Evolutionary conservation across 1,140 invertebrate species (phyloP).

Genomic region (Drosophila sturtevanti): DNA sequence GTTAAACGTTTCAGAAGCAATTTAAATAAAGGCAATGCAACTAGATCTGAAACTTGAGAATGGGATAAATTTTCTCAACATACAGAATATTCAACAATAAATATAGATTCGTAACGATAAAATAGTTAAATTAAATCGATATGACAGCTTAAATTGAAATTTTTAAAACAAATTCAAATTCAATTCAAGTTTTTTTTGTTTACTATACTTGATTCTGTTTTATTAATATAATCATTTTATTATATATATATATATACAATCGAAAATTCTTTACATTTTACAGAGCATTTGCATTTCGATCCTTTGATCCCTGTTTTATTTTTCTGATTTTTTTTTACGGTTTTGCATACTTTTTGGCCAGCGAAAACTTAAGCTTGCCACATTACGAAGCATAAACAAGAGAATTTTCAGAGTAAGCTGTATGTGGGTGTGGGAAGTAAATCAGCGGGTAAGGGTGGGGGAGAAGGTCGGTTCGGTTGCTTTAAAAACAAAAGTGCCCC

Average conservation of each 20-base stretch:
- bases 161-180: no score
- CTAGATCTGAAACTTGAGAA: no score
- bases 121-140: no score
- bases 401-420: constrained; percentile 28
- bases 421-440: background rate
- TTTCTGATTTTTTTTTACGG: constrained; percentile 11
- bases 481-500: constrained; percentile 71
- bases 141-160: no score
- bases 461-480: constrained; percentile 20
- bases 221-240: no score
- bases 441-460: background rate
- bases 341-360: constrained; percentile 50
- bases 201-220: no score
- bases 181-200: no score
- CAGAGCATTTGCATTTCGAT: background rate
- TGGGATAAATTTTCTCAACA: no score
- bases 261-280: background rate
- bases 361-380: constrained; percentile 70
- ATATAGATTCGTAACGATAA: no score
- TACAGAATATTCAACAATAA: no score
- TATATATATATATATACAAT: background rate
- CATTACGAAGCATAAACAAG: constrained; percentile 75
- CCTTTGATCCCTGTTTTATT: background rate
- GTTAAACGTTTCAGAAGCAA: no score
- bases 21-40: no score